Percentiles rank a stretch among this genome's conserved stretches.
Evolutionary conservation across 2,888 invertebrate genomes (phyloP).

Genomic region (Petrophora chlorosata): DNA sequence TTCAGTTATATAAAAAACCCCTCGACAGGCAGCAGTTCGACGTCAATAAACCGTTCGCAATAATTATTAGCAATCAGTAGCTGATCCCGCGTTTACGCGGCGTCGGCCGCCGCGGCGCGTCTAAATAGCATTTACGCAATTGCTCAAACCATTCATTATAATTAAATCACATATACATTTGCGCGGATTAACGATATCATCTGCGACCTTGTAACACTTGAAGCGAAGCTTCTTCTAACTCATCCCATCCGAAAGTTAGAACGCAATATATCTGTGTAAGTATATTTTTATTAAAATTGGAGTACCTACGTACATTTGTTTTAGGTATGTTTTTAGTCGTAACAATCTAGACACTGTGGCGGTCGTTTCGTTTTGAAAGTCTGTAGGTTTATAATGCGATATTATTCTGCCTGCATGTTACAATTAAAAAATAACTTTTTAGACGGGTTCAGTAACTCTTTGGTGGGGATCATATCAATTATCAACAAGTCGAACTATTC

Average conservation of each 20-base stretch:
- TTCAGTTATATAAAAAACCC: no score
- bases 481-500: no score
- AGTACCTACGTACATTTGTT: not conserved
- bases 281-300: slow-evolving; percentile 11
- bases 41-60: slow-evolving; percentile 24
- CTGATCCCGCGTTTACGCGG: slow-evolving; percentile 31
- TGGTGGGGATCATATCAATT: no score
- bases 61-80: slow-evolving; percentile 27
- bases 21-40: slow-evolving; percentile 12
- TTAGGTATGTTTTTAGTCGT: no score
- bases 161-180: slow-evolving; percentile 34
- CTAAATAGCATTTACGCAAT: slow-evolving; percentile 28
- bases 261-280: slow-evolving; percentile 5
- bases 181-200: slow-evolving; percentile 30
- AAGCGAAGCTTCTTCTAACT: slow-evolving; percentile 27
- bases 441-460: no score
- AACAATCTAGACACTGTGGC: no score
- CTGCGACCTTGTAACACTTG: slow-evolving; percentile 30
- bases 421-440: no score
- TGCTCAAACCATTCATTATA: slow-evolving; percentile 22
- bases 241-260: slow-evolving; percentile 16
- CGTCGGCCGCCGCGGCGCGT: no score
- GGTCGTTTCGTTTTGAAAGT: slow-evolving; percentile 7
- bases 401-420: no score
- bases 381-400: not conserved